Evolutionary conservation across 2,113 vertebrate genomes (phyloP).

Genomic region (Amphiprion ocellaris): DNA sequence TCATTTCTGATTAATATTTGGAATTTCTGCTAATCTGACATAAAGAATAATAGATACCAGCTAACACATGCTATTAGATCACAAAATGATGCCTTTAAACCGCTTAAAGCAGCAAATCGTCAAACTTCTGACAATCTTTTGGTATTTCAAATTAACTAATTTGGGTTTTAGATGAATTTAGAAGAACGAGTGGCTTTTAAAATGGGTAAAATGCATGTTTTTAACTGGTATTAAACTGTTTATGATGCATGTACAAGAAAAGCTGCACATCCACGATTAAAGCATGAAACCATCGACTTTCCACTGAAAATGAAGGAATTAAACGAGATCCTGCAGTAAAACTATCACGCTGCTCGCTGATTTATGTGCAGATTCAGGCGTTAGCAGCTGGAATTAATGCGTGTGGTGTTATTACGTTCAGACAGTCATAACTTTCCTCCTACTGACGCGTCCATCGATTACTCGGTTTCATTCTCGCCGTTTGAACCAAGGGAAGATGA

Average conservation of each 20-base stretch:
- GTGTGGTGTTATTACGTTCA: background rate
- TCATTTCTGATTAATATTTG: background rate
- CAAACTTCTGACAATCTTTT: background rate
- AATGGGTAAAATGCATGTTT: no score
- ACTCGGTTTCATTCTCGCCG: background rate
- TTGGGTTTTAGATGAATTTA: no score
- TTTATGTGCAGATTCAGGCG: background rate
- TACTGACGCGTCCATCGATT: background rate
- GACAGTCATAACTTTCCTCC: background rate
- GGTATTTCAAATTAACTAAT: background rate
- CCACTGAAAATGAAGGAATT: background rate
- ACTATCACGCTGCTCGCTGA: no score
- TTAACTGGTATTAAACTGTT: no score
- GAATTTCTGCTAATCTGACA: background rate
- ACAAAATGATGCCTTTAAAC: background rate
- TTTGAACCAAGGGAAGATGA: background rate
- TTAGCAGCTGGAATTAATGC: background rate
- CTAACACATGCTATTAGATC: background rate
- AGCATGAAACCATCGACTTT: slow-evolving; percentile 9
- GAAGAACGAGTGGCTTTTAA: no score
- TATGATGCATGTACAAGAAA: no score
- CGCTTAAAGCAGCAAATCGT: background rate
- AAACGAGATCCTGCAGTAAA: no score
- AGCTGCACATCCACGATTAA: background rate
- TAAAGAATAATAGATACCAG: background rate